Evolutionary conservation across 2,888 invertebrate species (phyloP).

Genomic region (Rhodophaea formosa): DNA sequence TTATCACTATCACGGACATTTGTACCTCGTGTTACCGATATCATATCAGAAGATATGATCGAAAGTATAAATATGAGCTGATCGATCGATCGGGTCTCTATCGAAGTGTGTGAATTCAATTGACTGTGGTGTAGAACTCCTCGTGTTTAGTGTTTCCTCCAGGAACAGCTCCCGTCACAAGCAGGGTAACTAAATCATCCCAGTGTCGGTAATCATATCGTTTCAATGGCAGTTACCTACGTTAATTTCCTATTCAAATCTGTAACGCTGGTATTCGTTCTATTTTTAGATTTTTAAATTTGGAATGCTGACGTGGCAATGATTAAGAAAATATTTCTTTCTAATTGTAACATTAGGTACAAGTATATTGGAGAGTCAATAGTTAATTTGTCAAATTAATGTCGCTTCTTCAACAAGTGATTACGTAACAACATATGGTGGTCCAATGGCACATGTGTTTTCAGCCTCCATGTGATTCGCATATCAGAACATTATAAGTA

Average conservation of each 20-base stretch:
- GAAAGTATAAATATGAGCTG: conserved; percentile 80
- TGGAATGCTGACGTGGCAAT: conserved; percentile 20
- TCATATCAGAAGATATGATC: conserved; percentile 76
- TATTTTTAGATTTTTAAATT: neutral
- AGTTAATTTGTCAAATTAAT: conserved; percentile 39
- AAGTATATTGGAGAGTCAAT: conserved; percentile 28
- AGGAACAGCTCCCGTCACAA: conserved; percentile 25
- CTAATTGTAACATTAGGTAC: neutral
- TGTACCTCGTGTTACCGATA: conserved; percentile 73
- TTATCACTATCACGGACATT: conserved; percentile 77
- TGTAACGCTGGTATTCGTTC: neutral
- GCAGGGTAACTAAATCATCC: conserved; percentile 9
- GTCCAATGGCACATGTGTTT: conserved; percentile 64
- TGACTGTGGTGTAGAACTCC: conserved; percentile 44
- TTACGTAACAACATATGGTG: conserved; percentile 74
- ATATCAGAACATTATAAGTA: conserved; percentile 29
- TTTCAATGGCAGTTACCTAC: conserved; percentile 24
- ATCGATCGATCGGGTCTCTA: conserved; percentile 80
- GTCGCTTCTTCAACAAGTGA: conserved; percentile 45
- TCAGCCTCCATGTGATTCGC: conserved; percentile 45
- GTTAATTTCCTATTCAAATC: neutral
- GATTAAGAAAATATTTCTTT: neutral
- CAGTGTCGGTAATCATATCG: conserved; percentile 31
- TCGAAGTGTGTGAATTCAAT: conserved; percentile 72
- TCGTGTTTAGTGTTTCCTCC: conserved; percentile 41